These are phyloP conservation scores for Promerops cafer DNA, from an alignment of 2,113 vertebrate genomes.

Conservation along the genomic window DNA sequence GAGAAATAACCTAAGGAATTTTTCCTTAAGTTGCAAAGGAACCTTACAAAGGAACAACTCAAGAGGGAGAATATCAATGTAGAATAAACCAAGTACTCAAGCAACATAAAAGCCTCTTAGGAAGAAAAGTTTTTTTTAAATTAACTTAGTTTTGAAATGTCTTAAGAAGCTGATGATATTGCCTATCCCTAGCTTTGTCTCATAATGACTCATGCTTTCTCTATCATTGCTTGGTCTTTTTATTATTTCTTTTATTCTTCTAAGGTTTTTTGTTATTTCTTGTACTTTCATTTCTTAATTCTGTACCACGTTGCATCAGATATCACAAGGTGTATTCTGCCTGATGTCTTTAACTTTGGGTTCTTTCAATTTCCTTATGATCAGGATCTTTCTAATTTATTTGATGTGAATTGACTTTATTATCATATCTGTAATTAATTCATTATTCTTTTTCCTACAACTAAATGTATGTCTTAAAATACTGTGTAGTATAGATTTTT, in stretches of 20 bases:
- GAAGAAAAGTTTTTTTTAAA: not conserved
- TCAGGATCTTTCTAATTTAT: not conserved
- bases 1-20: not conserved
- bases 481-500: not conserved
- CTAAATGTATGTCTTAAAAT: not conserved
- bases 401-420: not conserved
- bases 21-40: no score
- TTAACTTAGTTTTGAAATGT: not conserved
- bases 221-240: not conserved
- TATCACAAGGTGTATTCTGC: not conserved
- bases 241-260: not conserved
- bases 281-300: not conserved
- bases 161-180: not conserved
- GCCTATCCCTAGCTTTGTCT: not conserved
- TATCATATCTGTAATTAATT: not conserved
- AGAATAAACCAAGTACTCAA: not conserved
- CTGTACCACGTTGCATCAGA: not conserved
- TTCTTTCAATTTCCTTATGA: not conserved
- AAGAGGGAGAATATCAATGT: not conserved
- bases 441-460: not conserved
- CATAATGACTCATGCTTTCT: not conserved
- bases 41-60: not conserved
- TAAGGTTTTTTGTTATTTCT: not conserved
- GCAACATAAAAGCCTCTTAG: not conserved
- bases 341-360: not conserved